phyloP scores from a whole-genome alignment of 2,888 invertebrate genomes.

The Apamea anceps region DNA sequence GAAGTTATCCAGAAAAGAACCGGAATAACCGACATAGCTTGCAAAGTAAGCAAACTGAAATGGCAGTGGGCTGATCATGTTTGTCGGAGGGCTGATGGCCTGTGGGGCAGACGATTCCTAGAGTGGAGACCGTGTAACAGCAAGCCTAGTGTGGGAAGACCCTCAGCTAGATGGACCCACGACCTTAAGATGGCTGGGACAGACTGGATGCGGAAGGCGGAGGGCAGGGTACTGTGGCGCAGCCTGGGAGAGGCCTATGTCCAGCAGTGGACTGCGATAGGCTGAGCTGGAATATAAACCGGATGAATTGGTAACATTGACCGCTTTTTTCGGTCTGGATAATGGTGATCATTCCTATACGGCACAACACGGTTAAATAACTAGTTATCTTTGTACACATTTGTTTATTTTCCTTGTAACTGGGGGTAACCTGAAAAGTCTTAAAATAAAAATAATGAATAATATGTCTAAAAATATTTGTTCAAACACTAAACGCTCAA shows the following conservation, averaged over 20 bases:
- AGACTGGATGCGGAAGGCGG: not conserved
- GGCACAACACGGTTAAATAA: not conserved
- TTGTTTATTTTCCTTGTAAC: not conserved
- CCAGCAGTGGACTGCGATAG: not conserved
- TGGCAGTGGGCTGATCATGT: no score
- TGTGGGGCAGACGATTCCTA: no score
- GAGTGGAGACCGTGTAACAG: no score
- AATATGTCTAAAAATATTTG: not conserved
- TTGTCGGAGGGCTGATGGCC: no score
- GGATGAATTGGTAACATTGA: not conserved
- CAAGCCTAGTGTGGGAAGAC: no score
- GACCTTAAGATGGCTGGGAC: no score
- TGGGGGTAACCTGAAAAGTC: not conserved
- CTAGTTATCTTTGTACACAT: not conserved
- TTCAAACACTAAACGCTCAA: conserved; percentile 11
- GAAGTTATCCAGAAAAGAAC: no score
- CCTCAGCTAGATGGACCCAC: no score
- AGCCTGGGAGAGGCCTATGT: no score
- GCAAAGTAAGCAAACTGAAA: no score
- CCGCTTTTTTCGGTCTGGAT: not conserved
- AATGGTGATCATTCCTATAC: not conserved
- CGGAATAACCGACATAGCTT: no score
- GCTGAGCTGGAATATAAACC: not conserved
- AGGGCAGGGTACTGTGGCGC: no score
- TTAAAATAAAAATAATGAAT: conserved; percentile 2